Evolutionary conservation across 2,888 invertebrate species (phyloP).

Genomic region (Phengaris arion): DNA sequence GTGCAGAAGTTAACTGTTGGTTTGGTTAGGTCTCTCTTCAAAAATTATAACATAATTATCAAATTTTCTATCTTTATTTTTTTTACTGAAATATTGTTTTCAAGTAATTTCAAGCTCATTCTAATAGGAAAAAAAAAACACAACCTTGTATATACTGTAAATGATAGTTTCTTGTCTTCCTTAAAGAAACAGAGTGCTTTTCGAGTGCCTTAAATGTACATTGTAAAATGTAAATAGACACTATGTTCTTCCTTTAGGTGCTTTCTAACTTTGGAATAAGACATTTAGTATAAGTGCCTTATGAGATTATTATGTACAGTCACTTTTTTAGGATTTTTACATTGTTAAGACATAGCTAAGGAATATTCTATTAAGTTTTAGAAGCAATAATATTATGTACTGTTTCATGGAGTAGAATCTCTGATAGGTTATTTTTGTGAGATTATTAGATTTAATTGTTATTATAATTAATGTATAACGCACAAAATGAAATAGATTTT

Average conservation of each 20-base stretch:
- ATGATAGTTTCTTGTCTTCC: conserved; percentile 39
- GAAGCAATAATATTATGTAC: conserved; percentile 47
- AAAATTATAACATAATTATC: background rate
- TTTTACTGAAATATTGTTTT: background rate
- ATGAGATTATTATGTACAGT: conserved; percentile 67
- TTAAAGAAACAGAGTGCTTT: conserved; percentile 49
- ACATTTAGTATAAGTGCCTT: conserved; percentile 36
- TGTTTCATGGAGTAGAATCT: conserved; percentile 60
- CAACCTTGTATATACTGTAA: conserved; percentile 15
- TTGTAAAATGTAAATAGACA: conserved; percentile 36
- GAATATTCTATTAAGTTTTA: conserved; percentile 40
- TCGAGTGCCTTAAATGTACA: conserved; percentile 34
- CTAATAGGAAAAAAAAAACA: conserved; percentile 32
- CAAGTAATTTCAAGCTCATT: background rate
- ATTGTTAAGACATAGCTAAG: conserved; percentile 46
- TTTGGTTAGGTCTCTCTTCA: background rate
- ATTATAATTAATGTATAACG: conserved; percentile 61
- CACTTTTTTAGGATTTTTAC: conserved; percentile 66
- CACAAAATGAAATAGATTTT: conserved; percentile 63
- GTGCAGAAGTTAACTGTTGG: too few relatives aligned
- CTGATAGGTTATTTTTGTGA: conserved; percentile 62
- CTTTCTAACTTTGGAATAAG: conserved; percentile 32
- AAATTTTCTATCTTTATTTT: background rate
- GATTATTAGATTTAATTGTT: conserved; percentile 70
- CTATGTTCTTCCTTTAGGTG: conserved; percentile 33